Conservation (phyloP, 2,888 invertebrate genomes). For the Leucophenga maculata region DNA sequence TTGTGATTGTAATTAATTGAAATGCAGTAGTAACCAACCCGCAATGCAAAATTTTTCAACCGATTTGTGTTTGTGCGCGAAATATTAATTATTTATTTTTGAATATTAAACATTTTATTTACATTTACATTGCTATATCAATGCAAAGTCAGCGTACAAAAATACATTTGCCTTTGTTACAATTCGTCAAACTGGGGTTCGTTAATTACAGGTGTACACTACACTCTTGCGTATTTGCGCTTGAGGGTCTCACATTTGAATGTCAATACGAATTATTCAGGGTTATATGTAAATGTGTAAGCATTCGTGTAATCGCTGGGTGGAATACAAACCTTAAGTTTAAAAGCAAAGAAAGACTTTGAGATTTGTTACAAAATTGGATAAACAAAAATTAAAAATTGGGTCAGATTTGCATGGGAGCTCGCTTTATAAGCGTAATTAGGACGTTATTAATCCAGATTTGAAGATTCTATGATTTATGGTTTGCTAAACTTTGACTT, state of each 20-base stretch:
- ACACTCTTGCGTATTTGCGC: background rate
- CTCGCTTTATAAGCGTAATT: no score
- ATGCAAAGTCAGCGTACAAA: background rate
- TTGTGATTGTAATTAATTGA: slow-evolving; percentile 1
- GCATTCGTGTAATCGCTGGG: no score
- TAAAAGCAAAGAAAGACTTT: no score
- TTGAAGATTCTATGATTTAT: no score
- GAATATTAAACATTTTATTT: background rate
- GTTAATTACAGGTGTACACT: background rate
- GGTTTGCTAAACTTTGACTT: no score
- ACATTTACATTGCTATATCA: slow-evolving; percentile 7
- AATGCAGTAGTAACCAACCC: slow-evolving; percentile 9
- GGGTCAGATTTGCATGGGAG: no score
- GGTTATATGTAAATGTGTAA: background rate
- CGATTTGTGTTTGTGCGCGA: background rate
- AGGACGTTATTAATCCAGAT: no score
- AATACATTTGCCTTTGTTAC: slow-evolving; percentile 7
- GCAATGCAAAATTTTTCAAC: background rate
- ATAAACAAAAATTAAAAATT: no score
- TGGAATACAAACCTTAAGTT: no score
- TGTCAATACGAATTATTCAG: background rate
- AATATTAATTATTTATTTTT: background rate
- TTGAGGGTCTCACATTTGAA: background rate
- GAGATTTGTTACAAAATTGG: no score
- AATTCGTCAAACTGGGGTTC: slow-evolving; percentile 9